A percentile compares a stretch with the other conserved stretches of the same genome.
These are phyloP conservation scores for Tachina fera DNA, from an alignment of 2,888 invertebrate genomes.

Conservation along the genomic window DNA sequence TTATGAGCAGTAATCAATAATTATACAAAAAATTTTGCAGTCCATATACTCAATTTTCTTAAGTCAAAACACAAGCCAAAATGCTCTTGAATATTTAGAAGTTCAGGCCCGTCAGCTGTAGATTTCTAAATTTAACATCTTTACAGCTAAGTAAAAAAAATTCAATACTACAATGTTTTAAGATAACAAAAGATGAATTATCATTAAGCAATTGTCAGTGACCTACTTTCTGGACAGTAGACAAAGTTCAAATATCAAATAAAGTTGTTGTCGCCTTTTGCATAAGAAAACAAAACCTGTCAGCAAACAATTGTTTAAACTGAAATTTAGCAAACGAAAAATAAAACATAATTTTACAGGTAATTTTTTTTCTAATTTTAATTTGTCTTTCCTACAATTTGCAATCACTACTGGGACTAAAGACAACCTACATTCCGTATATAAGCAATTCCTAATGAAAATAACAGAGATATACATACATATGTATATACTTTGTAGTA, in stretches of 20 bases:
- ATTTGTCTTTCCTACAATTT: slow-evolving; percentile 55
- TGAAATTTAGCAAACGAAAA: slow-evolving; percentile 25
- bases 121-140: neutral
- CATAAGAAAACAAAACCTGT: slow-evolving; percentile 42
- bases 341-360: neutral
- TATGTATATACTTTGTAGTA: neutral
- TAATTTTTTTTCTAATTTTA: slow-evolving; percentile 29
- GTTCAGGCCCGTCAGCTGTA: too few species aligned
- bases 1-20: too few species aligned
- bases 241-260: slow-evolving; percentile 55
- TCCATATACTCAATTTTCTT: too few species aligned
- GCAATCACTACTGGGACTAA: slow-evolving; percentile 19
- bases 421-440: slow-evolving; percentile 55
- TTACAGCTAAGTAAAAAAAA: neutral
- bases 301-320: slow-evolving; percentile 17
- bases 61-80: too few species aligned
- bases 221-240: slow-evolving; percentile 53
- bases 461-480: neutral
- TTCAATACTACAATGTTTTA: neutral
- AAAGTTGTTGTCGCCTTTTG: slow-evolving; percentile 25
- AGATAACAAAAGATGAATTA: slow-evolving; percentile 35
- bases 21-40: too few species aligned
- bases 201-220: slow-evolving; percentile 52
- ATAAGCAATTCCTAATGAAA: slow-evolving; percentile 43
- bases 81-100: too few species aligned